phyloP scores from a whole-genome alignment of 2,797 vertebrate genomes.

The Pantherophis alleghaniensis region DNA sequence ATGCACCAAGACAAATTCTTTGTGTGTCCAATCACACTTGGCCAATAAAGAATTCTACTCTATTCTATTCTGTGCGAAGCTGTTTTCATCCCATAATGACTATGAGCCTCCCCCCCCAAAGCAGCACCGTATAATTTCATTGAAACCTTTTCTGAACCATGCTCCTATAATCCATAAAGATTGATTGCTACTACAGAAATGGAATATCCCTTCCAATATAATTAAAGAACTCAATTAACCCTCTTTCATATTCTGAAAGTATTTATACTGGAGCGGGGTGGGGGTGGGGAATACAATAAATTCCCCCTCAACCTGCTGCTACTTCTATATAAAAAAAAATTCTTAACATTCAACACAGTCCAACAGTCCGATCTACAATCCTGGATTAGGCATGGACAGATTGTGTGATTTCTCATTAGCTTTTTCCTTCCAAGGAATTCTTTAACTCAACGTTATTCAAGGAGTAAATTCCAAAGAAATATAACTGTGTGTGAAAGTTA shows the following conservation, averaged over 20 bases:
- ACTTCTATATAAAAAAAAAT: conserved; percentile 13
- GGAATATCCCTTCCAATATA: conserved; percentile 55
- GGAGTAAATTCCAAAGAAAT: not conserved
- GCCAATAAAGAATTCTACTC: no score
- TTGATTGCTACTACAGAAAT: conserved; percentile 65
- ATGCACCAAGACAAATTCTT: no score
- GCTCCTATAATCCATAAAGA: conserved; percentile 63
- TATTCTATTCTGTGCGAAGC: no score
- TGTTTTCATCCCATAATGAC: not conserved
- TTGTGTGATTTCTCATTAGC: not conserved
- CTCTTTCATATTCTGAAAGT: conserved; percentile 60
- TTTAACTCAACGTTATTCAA: not conserved
- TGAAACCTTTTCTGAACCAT: conserved; percentile 42
- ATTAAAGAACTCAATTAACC: conserved; percentile 61
- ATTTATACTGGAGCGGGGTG: conserved; percentile 21
- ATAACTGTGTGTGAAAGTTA: not conserved
- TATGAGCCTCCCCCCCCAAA: not conserved
- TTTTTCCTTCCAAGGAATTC: no score
- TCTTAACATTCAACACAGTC: not conserved
- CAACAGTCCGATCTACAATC: not conserved
- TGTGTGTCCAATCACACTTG: no score
- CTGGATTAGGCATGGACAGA: not conserved
- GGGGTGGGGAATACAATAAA: conserved; percentile 30
- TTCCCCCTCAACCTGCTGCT: not conserved
- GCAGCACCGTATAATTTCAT: not conserved